Evolutionary conservation across 1,140 invertebrate species (phyloP).

Genomic region (Drosophila sturtevanti): DNA sequence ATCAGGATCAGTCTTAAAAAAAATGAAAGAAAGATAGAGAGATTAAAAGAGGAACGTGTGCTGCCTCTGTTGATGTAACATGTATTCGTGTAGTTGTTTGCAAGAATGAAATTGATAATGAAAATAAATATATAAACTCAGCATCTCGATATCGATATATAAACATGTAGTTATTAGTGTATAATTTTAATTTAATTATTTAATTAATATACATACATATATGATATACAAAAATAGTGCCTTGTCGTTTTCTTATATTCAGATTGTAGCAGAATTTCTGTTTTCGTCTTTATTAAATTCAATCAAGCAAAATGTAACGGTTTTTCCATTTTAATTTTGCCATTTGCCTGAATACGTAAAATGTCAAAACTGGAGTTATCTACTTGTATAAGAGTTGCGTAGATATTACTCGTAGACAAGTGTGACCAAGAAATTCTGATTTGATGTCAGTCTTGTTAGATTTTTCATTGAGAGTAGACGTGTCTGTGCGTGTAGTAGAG

Average conservation of each 20-base stretch:
- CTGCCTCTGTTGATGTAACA: slow-evolving; percentile 63
- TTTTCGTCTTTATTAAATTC: not conserved
- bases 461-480: slow-evolving; percentile 6
- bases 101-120: slow-evolving; percentile 40
- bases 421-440: too few relatives aligned
- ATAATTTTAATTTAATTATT: slow-evolving; percentile 81
- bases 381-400: too few relatives aligned
- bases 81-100: slow-evolving; percentile 79
- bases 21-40: slow-evolving; percentile 5
- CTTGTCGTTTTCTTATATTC: not conserved
- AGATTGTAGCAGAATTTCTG: not conserved
- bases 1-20: not conserved
- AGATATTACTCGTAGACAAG: too few relatives aligned
- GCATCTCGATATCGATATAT: slow-evolving; percentile 80
- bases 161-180: slow-evolving; percentile 77
- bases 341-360: not conserved
- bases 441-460: not conserved
- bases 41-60: slow-evolving; percentile 37
- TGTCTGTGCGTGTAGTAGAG: not conserved
- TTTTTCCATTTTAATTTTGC: not conserved
- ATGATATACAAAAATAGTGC: slow-evolving; percentile 57
- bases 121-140: slow-evolving; percentile 67
- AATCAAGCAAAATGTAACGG: not conserved
- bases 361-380: not conserved
- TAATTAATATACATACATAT: slow-evolving; percentile 80